These are phyloP conservation scores for Fulmarus glacialis DNA, from an alignment of 2,113 vertebrate genomes.

Conservation along the genomic window DNA sequence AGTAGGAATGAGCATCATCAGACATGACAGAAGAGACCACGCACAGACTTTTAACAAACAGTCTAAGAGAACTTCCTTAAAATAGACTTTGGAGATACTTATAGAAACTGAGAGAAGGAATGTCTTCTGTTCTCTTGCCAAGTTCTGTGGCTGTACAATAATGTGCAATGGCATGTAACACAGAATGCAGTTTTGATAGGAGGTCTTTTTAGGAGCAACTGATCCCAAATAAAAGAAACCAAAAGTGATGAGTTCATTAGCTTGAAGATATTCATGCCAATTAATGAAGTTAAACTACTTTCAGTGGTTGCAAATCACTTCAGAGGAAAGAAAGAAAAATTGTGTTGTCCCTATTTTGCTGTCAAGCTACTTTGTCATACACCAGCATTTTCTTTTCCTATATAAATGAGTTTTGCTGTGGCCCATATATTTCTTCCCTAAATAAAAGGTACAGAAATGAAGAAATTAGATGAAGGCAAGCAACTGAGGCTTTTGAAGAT, in stretches of 20 bases:
- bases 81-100: slow-evolving; percentile 36
- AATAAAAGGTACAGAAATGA: background rate
- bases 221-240: background rate
- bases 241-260: background rate
- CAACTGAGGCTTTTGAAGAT: background rate
- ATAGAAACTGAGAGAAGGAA: slow-evolving; percentile 25
- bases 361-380: background rate
- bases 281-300: background rate
- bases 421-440: background rate
- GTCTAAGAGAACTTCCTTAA: slow-evolving; percentile 19
- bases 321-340: background rate
- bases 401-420: background rate
- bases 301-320: background rate
- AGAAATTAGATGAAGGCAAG: background rate
- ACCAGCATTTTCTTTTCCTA: background rate
- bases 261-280: background rate
- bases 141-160: background rate
- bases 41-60: background rate
- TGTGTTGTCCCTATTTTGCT: background rate
- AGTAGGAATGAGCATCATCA: background rate
- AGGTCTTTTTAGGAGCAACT: background rate
- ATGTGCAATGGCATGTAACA: background rate
- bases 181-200: background rate
- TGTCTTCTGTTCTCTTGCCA: slow-evolving; percentile 47
- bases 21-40: background rate